These are phyloP conservation scores for Pocillopora grandis DNA, from an alignment of 92 coral and sea anemone species.

Conservation along the genomic window DNA sequence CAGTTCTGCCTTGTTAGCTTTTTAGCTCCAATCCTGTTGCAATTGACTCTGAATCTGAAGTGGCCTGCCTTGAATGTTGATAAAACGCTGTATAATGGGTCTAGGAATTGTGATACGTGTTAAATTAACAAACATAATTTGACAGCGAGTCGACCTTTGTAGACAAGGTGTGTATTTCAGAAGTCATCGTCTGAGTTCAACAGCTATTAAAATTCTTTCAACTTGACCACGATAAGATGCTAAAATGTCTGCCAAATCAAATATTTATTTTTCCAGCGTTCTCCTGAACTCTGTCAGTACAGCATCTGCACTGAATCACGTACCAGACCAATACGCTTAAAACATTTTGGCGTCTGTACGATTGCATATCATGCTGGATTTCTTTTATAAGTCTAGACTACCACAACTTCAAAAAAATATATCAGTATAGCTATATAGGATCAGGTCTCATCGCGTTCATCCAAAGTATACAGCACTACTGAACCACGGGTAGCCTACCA, in stretches of 20 bases:
- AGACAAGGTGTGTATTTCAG: background rate
- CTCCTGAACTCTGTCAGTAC: too few species aligned
- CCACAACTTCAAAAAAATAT: too few species aligned
- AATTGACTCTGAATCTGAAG: background rate
- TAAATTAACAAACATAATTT: background rate
- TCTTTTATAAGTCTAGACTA: background rate
- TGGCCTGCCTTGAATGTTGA: slow-evolving; percentile 2
- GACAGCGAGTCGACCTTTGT: background rate
- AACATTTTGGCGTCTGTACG: background rate
- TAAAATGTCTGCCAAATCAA: slow-evolving; percentile 1
- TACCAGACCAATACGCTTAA: background rate
- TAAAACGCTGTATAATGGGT: background rate
- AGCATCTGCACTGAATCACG: slow-evolving; percentile 22
- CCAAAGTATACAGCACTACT: too few species aligned
- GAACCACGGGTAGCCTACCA: too few species aligned
- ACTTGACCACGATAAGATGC: slow-evolving; percentile 2
- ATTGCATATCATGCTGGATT: background rate
- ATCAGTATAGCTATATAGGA: too few species aligned
- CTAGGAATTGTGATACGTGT: too few species aligned
- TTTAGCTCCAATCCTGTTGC: background rate
- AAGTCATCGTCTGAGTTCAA: background rate
- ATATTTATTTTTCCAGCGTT: background rate
- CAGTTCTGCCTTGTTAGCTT: slow-evolving; percentile 15
- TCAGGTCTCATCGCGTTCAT: too few species aligned
- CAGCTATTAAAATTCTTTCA: slow-evolving; percentile 3